phyloP scores from a whole-genome alignment of 1,140 invertebrate species.

The Lordiphosa clarofinis region DNA sequence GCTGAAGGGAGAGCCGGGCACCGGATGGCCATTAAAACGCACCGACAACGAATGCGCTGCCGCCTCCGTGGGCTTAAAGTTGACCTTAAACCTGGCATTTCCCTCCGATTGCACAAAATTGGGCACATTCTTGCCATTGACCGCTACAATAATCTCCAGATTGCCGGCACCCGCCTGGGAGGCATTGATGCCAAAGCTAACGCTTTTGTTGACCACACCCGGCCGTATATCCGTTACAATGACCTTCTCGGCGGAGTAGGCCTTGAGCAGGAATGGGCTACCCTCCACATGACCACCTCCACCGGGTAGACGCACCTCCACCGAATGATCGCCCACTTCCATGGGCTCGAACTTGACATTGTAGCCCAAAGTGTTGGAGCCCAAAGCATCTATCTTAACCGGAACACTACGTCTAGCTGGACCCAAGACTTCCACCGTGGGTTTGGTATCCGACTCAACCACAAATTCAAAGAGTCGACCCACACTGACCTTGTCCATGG shows the following conservation, averaged over 20 bases:
- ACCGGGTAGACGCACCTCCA: constrained; percentile 88
- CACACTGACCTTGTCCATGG: constrained; percentile 95
- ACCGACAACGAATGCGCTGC: constrained; percentile 93
- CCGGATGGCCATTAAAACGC: constrained; percentile 96
- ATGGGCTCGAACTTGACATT: constrained; percentile 91
- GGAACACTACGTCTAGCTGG: constrained; percentile 86
- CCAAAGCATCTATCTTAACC: constrained; percentile 82
- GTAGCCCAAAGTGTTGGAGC: constrained; percentile 80
- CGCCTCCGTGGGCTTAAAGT: constrained; percentile 97
- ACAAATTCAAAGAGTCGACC: constrained; percentile 90
- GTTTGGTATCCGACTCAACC: constrained; percentile 88
- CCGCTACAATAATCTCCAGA: constrained; percentile 98
- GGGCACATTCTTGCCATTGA: constrained; percentile 98
- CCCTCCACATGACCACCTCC: constrained; percentile 92
- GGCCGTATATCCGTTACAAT: constrained; percentile 92
- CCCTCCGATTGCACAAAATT: constrained; percentile 99
- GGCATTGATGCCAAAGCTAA: constrained; percentile 94
- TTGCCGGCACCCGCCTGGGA: constrained; percentile 92
- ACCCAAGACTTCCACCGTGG: constrained; percentile 89
- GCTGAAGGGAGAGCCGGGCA: constrained; percentile 94
- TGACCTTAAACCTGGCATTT: constrained; percentile 96
- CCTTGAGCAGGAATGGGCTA: constrained; percentile 96
- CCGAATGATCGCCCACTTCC: constrained; percentile 95
- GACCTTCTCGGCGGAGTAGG: constrained; percentile 94
- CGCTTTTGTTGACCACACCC: constrained; percentile 93